Evolutionary conservation across 2,888 invertebrate species (phyloP), one percentile per base, ranked within the genome.

Genomic region (Abscondita cerata): DNA sequence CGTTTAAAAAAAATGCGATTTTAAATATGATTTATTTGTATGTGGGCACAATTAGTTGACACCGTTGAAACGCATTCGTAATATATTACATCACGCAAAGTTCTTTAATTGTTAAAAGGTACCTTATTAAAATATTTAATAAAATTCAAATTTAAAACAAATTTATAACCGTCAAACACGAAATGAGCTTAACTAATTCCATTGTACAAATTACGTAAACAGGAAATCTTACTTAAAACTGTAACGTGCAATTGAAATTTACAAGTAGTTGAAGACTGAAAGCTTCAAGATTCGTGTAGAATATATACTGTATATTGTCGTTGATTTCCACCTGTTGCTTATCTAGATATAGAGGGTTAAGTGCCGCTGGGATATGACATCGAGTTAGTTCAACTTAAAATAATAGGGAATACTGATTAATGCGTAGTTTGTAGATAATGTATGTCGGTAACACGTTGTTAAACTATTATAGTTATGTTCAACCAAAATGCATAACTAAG

Each of bases 291-390:
- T 41, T 8, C 41, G 41, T 38, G n/a, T n/a, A 11, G 13, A 13
- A 16, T 15, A 16, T 8, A 16, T 16, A 16, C 13, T 41, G 41
- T 16, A 16, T 41, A 41, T 16, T 66, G 66, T 66, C 58, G 52
- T 60, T 54, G 57, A 62, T 57, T 57, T 54, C 66, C 63, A 66
- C 66, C 66, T 66, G 66, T 66, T 66, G 66, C 66, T 34, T 52
- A 33, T 51, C 51, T 48, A 56, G 61, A 61, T 62, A 6, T 25
- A 52, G 52, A 46, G 53, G 41, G 41, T 48, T 54, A 47, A 50
- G 44, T 60, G 25, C 54, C 40, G 54, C 25, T 18, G 52, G 41
- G 55, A 40, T 47, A 36, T 51, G 54, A 41, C 40, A 51, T 50
- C 36, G 44, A 44, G 51, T 60, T 60, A 44, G 54, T 60, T 54